Base-by-base conservation (phyloP, 64 coral and sea anemone species). In the Montipora efflorescens region DNA sequence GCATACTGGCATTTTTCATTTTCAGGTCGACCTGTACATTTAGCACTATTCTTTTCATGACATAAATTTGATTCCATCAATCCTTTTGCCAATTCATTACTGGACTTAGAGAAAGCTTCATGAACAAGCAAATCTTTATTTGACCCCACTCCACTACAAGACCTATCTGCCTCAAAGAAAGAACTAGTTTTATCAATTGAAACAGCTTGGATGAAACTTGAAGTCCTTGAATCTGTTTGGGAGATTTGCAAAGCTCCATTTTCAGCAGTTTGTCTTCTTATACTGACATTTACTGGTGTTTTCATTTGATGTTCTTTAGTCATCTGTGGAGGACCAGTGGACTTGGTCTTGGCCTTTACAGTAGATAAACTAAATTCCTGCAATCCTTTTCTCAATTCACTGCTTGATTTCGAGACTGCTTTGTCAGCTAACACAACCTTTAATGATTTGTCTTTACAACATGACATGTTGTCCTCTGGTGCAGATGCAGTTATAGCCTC, bases 241-340 rank as follows among this genome's bases (percentile, higher is more conserved):
- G 15, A n/a, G 18, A 47, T 47, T 84, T 59, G 43, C 13, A 43
- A 20, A 11, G 28, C 15, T 13, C 4, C 11, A 15, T 47, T 58
- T n/a, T 80, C 61, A 68, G 59, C 69, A 11, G 12, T 53, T 19
- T 79, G 45, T 4, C 10, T 19, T 16, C 3, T 49, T 80, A 13
- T 13, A 49, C 19, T 87, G 44, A 18, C 45, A 79, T 79, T 47
- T 48, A 5, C 12, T 79, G 11, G 12, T 7, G 51, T n/a, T 78
- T 91, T 75, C 28, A 20, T 71, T 1, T 79, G 89, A 19, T 79
- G 61, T 6, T 66, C 79, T 82, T 77, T 80, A 21, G 79, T 90
- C 22, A 19, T 81, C 76, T 90, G 80, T 50, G 58, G 8, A 3
- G 12, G 10, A 25, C 58, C 72, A n/a, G 28, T 12, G 5, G 18